phyloP scores from a whole-genome alignment of 2,888 invertebrate species.

The Idaea dimidiata region DNA sequence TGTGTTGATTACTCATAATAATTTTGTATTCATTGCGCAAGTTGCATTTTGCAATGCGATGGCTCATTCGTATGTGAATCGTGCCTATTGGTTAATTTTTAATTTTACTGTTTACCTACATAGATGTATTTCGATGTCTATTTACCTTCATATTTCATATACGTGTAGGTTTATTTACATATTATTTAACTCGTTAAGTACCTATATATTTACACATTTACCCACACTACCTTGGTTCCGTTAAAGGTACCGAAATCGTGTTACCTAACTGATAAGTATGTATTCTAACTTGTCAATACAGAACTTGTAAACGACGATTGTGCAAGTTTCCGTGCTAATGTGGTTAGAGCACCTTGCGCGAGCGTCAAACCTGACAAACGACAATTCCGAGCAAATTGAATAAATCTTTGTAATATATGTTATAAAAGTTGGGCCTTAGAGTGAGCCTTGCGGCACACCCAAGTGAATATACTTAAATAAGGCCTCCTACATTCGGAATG shows the following conservation, averaged over 20 bases:
- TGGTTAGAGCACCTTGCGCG: background rate
- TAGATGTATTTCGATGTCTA: no score
- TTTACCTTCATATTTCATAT: background rate
- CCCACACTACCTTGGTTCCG: background rate
- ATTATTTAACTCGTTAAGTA: background rate
- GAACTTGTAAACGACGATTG: background rate
- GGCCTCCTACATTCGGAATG: background rate
- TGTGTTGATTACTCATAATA: background rate
- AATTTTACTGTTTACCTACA: background rate
- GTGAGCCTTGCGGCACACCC: background rate
- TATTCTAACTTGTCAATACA: background rate
- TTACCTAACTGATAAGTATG: background rate
- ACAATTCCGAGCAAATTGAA: background rate
- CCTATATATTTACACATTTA: background rate
- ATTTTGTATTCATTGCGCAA: background rate
- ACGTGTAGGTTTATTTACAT: background rate
- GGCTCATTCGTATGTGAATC: background rate
- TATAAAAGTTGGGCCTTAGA: background rate
- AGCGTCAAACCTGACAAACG: background rate
- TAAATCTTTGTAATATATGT: background rate
- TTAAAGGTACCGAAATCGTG: background rate
- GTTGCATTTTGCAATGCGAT: background rate
- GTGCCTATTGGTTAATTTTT: background rate
- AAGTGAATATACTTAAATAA: background rate
- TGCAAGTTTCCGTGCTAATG: background rate